Evolutionary conservation across 2,888 invertebrate species (phyloP).

Genomic region (Hedychridium roseum): DNA sequence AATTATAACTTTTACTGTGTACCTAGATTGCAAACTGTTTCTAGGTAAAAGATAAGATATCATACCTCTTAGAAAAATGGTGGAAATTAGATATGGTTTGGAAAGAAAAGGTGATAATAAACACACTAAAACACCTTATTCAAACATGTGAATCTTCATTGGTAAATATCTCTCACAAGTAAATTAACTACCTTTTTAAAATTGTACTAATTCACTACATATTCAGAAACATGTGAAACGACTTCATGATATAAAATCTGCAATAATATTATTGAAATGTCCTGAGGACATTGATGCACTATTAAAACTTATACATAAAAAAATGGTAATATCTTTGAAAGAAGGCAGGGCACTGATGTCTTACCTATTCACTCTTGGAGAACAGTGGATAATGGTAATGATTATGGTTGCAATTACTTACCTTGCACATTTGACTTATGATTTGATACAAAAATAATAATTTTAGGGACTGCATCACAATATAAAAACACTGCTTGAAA

Average conservation of each 20-base stretch:
- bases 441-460: neutral
- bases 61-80: constrained; percentile 35
- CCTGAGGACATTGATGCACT: constrained; percentile 22
- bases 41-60: constrained; percentile 34
- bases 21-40: constrained; percentile 1
- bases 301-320: constrained; percentile 26
- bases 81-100: constrained; percentile 30
- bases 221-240: constrained; percentile 35
- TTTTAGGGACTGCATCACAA: constrained; percentile 35
- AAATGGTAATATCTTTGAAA: constrained; percentile 21
- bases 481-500: constrained; percentile 29
- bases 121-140: constrained; percentile 31
- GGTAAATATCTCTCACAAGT: constrained; percentile 21
- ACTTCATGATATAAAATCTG: constrained; percentile 29
- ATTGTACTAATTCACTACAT: constrained; percentile 7
- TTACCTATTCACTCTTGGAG: constrained; percentile 31
- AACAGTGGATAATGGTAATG: constrained; percentile 37
- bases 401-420: neutral
- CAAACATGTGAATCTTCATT: constrained; percentile 25
- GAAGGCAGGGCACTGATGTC: constrained; percentile 34
- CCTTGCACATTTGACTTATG: neutral
- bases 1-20: neutral
- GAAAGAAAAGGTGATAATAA: constrained; percentile 31
- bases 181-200: neutral
- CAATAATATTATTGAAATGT: constrained; percentile 23